Evolutionary conservation across 2,888 invertebrate genomes (phyloP), one percentile per base, ranked within the genome.

Genomic region (Lingula anatina): DNA sequence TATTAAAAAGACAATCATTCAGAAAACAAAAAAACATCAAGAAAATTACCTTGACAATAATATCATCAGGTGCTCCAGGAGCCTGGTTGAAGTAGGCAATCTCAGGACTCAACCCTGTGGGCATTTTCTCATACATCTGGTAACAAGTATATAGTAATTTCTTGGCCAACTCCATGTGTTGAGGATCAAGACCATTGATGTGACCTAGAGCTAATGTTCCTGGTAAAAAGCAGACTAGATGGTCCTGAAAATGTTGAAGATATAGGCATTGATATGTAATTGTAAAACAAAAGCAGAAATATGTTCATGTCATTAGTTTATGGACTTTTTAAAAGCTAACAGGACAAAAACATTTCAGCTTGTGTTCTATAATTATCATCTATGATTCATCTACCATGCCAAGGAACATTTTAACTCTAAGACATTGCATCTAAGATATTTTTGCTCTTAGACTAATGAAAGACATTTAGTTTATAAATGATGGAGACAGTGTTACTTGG

Each of bases 11-110:
- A n/a, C n/a, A n/a, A n/a, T 7, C 96, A 97, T 0, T 95, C 89
- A 56, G 97, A 79, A 75, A 92, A 99, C 74, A 99, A 99, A 0
- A 91, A 91, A 59, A 99, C 80, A 78, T 99, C 97, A 77, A 99
- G 97, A 85, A 81, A 25, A 12, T 41, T 52, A 79, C 79, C 71
- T 80, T 80, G n/a, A 80, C 77, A 54, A 73, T 75, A 23, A 80
- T 67, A 18, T 74, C 70, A 36, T 59, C 54, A 18, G 51, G 49
- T 1, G 86, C 83, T 2, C 71, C 76, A 58, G 85, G 86, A 78
- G 87, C 84, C 71, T 86, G 80, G 73, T 93, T 93, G 73, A 96
- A 97, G 76, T 94, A 91, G 0, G 91, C 93, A 39, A 97, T 97
- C 80, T 99, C 99, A 0, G 97, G 95, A 0, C 94, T 93, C 47